A percentile compares a stretch with the other conserved stretches of the same genome.
Evolutionary conservation across 2,888 invertebrate species (phyloP).

Genomic region (Pollenia griseotomentosa): DNA sequence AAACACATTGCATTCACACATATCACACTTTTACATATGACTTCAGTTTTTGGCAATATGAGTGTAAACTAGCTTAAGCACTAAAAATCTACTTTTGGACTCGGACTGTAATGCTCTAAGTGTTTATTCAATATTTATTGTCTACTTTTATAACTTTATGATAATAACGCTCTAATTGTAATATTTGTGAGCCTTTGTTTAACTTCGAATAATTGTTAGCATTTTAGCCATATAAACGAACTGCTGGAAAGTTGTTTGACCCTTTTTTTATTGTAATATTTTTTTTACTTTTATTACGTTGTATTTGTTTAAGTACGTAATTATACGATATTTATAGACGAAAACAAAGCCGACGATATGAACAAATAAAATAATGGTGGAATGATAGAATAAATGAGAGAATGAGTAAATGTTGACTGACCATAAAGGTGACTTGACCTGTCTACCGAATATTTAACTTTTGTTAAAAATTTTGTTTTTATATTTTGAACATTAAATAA

Average conservation of each 20-base stretch:
- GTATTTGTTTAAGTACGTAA: conserved; percentile 30
- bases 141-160: conserved; percentile 8
- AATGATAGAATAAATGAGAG: conserved; percentile 1
- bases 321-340: conserved; percentile 20
- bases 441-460: background rate
- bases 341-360: background rate
- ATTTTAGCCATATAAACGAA: conserved; percentile 2
- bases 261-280: conserved; percentile 20
- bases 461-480: background rate
- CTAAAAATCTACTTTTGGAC: too few species aligned
- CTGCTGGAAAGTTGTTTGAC: conserved; percentile 30
- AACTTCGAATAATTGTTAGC: background rate
- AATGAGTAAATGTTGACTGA: conserved; percentile 3
- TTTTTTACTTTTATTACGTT: background rate
- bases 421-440: conserved; percentile 14
- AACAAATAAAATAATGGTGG: background rate
- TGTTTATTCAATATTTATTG: background rate
- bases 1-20: too few species aligned
- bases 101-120: background rate
- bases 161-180: background rate
- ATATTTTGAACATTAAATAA: background rate
- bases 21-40: too few species aligned
- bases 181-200: background rate
- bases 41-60: too few species aligned
- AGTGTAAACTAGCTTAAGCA: too few species aligned